Evolutionary conservation across 2,113 vertebrate genomes (phyloP).

Genomic region (Vulpes ferrilata): DNA sequence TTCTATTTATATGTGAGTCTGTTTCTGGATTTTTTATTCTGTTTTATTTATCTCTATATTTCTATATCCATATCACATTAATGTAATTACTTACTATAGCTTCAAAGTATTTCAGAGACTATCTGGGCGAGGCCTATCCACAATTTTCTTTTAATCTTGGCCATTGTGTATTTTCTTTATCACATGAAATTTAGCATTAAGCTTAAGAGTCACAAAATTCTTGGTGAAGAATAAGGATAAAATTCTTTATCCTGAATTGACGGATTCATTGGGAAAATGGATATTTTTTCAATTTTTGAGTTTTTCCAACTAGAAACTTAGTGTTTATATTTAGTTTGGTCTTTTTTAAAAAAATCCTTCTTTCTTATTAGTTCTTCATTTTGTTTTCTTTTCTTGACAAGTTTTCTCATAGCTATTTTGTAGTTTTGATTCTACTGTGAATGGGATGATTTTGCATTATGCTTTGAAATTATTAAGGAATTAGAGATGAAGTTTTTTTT

Average conservation of each 20-base stretch:
- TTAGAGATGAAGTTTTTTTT: neutral
- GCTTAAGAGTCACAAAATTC: neutral
- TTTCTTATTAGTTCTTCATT: neutral
- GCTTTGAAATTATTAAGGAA: neutral
- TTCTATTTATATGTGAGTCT: neutral
- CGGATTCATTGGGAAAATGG: neutral
- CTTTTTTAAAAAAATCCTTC: neutral
- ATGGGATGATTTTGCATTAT: neutral
- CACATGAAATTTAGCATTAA: neutral
- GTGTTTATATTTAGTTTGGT: neutral
- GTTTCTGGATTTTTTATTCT: neutral
- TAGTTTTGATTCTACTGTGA: neutral
- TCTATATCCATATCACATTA: neutral
- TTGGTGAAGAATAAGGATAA: neutral
- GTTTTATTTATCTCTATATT: neutral
- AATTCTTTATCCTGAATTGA: neutral
- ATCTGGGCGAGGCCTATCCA: neutral
- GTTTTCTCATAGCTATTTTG: neutral
- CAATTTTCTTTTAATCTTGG: neutral
- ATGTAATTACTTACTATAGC: neutral
- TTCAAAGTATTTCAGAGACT: neutral
- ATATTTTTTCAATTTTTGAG: neutral
- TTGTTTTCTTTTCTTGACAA: constrained; percentile 18
- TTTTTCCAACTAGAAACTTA: neutral
- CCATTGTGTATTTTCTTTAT: constrained; percentile 18